Conservation (phyloP, 1,140 invertebrate species). For the Cydia strobilella region DNA sequence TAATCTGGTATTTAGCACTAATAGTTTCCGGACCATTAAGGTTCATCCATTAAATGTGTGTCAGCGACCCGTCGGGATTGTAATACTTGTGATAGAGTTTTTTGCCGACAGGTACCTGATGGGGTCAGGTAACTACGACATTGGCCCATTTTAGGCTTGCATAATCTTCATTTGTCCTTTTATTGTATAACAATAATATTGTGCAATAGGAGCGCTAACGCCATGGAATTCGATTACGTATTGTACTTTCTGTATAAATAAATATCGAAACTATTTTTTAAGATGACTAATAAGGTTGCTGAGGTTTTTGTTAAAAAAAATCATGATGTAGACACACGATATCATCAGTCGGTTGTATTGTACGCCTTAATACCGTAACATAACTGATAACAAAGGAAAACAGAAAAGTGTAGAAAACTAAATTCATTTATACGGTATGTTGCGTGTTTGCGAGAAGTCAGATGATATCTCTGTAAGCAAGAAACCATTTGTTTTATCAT, state of each 20-base stretch:
- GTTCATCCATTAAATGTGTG: constrained; percentile 18
- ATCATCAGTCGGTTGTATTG: too few relatives aligned
- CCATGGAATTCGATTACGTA: too few relatives aligned
- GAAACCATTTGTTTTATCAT: constrained; percentile 12
- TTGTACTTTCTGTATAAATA: too few relatives aligned
- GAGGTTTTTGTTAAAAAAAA: too few relatives aligned
- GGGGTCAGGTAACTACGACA: constrained; percentile 1
- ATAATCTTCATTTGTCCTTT: background rate
- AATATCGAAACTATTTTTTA: too few relatives aligned
- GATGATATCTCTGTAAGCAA: background rate
- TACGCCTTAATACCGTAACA: too few relatives aligned
- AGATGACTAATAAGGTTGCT: too few relatives aligned
- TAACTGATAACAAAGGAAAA: too few relatives aligned
- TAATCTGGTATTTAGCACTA: constrained; percentile 22
- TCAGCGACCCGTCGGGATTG: background rate
- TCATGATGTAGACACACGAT: too few relatives aligned
- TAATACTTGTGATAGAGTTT: constrained; percentile 20
- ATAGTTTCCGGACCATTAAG: constrained; percentile 26
- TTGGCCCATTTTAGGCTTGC: background rate
- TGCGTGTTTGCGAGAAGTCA: background rate
- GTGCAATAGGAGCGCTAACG: background rate
- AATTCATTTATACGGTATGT: background rate
- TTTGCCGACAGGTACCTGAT: constrained; percentile 15
- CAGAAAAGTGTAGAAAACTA: background rate
- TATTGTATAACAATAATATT: background rate